Conservation (phyloP, 1,140 invertebrate species). For the Drosophila ambigua region DNA sequence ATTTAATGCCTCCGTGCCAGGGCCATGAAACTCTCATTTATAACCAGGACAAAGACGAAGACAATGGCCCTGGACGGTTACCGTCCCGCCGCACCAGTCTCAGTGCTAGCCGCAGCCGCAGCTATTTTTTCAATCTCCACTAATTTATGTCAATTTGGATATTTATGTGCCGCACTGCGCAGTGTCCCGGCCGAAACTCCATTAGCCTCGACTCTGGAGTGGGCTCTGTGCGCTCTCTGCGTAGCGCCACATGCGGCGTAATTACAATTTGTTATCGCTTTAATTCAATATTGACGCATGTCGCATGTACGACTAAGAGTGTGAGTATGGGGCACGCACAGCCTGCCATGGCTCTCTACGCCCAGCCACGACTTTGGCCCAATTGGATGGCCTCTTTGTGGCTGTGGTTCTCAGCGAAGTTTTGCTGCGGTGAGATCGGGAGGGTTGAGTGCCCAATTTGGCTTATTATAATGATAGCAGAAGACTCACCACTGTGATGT, state of each 20-base stretch:
- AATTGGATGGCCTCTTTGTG: too few species aligned
- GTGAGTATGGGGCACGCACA: neutral
- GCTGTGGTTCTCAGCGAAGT: too few species aligned
- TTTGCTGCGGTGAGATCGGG: too few species aligned
- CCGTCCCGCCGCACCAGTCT: neutral
- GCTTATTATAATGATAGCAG: too few species aligned
- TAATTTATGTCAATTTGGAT: slow-evolving; percentile 66
- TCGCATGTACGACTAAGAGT: slow-evolving; percentile 7
- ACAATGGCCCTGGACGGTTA: slow-evolving; percentile 31
- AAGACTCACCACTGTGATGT: too few species aligned
- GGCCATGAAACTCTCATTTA: slow-evolving; percentile 37
- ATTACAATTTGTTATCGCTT: slow-evolving; percentile 66
- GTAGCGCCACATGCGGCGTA: slow-evolving; percentile 48
- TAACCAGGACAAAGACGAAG: slow-evolving; percentile 34
- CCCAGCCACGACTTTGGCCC: neutral
- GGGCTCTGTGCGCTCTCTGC: slow-evolving; percentile 11
- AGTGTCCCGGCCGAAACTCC: slow-evolving; percentile 35
- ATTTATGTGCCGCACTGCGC: slow-evolving; percentile 56
- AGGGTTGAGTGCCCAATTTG: too few species aligned
- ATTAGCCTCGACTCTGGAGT: slow-evolving; percentile 28
- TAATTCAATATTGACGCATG: slow-evolving; percentile 65
- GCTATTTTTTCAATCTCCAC: slow-evolving; percentile 59
- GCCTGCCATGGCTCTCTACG: slow-evolving; percentile 2
- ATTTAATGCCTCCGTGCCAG: slow-evolving; percentile 45
- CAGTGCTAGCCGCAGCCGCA: neutral